These are phyloP conservation scores for Tortrix viridana DNA, from an alignment of 2,888 invertebrate genomes.

Conservation along the genomic window DNA sequence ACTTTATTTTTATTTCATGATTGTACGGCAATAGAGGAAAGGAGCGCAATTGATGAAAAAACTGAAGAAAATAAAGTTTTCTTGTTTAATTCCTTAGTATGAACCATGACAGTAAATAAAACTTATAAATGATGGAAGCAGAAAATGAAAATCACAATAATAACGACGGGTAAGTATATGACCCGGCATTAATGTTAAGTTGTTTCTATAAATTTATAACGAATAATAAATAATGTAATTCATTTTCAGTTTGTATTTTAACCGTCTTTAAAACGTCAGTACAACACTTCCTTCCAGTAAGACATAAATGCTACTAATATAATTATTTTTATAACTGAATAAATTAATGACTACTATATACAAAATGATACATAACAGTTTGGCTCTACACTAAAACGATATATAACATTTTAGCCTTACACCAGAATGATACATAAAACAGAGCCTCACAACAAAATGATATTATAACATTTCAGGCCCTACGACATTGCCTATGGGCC, in stretches of 20 bases:
- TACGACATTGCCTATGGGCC: slow-evolving; percentile 53
- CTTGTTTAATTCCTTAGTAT: neutral
- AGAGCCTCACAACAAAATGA: too few relatives aligned
- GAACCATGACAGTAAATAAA: slow-evolving; percentile 1
- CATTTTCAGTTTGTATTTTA: slow-evolving; percentile 22
- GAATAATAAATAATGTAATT: neutral
- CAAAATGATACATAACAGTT: too few relatives aligned
- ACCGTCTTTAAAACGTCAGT: slow-evolving; percentile 23
- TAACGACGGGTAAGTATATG: slow-evolving; percentile 1
- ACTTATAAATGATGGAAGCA: neutral
- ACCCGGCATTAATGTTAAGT: neutral
- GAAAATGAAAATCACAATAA: slow-evolving; percentile 7
- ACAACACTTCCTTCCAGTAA: slow-evolving; percentile 54
- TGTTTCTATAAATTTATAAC: neutral
- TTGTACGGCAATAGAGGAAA: slow-evolving; percentile 10
- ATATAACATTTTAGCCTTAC: too few relatives aligned
- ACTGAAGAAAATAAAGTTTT: neutral
- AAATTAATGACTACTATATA: too few relatives aligned
- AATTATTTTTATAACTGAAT: neutral
- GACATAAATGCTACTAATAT: slow-evolving; percentile 2
- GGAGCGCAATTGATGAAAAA: slow-evolving; percentile 5
- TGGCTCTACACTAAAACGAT: too few relatives aligned
- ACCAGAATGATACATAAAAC: too few relatives aligned
- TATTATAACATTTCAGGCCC: slow-evolving; percentile 46
- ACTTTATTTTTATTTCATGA: slow-evolving; percentile 10